Percentiles rank a stretch among this genome's conserved stretches.
Evolutionary conservation across 2,797 vertebrate genomes (phyloP).

Genomic region (Phoebastria nigripes): DNA sequence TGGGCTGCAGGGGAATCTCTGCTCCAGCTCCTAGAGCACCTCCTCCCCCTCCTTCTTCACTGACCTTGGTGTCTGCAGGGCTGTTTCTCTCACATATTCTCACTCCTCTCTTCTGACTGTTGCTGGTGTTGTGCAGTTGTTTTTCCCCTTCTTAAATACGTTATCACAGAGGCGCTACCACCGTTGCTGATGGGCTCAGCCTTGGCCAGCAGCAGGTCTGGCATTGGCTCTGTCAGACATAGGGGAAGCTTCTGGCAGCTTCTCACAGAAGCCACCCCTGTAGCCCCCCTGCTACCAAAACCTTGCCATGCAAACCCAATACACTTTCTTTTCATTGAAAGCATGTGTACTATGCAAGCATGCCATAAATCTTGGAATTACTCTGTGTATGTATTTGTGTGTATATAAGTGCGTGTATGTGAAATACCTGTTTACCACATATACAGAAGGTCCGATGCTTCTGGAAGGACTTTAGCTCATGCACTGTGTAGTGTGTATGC

Average conservation of each 20-base stretch:
- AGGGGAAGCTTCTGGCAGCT: not conserved
- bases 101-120: not conserved
- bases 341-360: not conserved
- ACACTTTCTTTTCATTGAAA: not conserved
- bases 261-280: not conserved
- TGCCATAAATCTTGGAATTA: not conserved
- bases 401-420: too few species aligned
- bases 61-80: not conserved
- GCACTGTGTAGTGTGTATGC: accelerated
- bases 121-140: not conserved
- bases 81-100: not conserved
- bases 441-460: not conserved
- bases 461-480: not conserved
- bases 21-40: accelerated
- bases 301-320: not conserved
- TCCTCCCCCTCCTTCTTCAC: not conserved
- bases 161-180: not conserved
- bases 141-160: not conserved
- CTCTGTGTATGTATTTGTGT: not conserved
- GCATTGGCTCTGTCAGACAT: not conserved
- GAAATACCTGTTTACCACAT: not conserved
- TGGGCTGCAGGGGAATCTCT: not conserved
- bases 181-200: accelerated
- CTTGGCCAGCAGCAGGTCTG: not conserved
- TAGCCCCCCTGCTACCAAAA: not conserved